Evolutionary conservation across 2,797 vertebrate genomes (phyloP).

Genomic region (Antrozous pallidus): DNA sequence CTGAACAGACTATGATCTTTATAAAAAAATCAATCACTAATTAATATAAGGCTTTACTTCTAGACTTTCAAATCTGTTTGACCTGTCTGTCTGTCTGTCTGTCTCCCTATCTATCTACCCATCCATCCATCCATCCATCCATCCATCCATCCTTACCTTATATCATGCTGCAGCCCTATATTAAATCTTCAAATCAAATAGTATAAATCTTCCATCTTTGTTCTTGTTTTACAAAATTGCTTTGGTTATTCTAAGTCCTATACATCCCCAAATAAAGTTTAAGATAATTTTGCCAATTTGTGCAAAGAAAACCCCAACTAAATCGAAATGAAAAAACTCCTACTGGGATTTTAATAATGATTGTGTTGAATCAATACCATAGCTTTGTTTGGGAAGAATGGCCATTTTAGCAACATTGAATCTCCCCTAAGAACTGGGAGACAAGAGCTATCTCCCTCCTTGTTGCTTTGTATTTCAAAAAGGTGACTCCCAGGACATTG

Average conservation of each 20-base stretch:
- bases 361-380: neutral
- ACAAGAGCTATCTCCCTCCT: neutral
- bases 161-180: neutral
- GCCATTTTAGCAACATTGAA: neutral
- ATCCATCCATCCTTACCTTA: neutral
- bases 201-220: neutral
- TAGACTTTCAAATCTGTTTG: neutral
- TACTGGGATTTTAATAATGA: neutral
- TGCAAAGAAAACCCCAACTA: neutral
- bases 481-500: neutral
- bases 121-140: neutral
- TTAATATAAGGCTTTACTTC: neutral
- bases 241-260: neutral
- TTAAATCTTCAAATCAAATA: slow-evolving; percentile 2
- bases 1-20: neutral
- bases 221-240: neutral
- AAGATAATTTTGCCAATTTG: slow-evolving; percentile 1
- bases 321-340: neutral
- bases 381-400: neutral
- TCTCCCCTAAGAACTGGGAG: neutral
- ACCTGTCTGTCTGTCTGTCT: neutral
- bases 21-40: neutral
- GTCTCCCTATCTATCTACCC: neutral
- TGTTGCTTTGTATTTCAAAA: neutral
- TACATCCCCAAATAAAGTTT: neutral